A percentile compares a stretch with the other conserved stretches of the same genome.
Conservation (phyloP, 2,797 vertebrate species). For the Caiman crocodilus region DNA sequence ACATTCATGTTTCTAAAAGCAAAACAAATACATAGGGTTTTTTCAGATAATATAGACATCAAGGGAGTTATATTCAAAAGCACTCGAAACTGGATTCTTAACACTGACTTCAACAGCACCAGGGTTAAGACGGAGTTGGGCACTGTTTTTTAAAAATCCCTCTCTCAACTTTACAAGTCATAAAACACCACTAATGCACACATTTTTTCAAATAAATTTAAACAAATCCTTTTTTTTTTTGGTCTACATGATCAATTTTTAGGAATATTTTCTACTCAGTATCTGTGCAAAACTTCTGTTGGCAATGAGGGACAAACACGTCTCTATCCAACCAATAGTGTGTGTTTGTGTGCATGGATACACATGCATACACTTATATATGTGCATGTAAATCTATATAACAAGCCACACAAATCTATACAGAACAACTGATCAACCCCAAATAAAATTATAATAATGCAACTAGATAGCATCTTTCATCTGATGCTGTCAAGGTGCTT, state of each 20-base stretch:
- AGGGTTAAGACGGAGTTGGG: background rate
- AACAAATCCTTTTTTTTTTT: fast-evolving
- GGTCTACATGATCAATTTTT: background rate
- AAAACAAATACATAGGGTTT: conserved; percentile 3
- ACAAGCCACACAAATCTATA: background rate
- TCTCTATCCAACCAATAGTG: no score
- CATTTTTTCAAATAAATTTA: background rate
- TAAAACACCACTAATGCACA: background rate
- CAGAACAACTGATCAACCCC: background rate
- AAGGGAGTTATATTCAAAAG: background rate
- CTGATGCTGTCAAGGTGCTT: background rate
- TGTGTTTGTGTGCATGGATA: no score
- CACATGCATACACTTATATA: background rate
- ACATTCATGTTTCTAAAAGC: conserved; percentile 10
- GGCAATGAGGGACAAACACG: background rate
- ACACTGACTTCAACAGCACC: background rate
- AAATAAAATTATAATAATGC: background rate
- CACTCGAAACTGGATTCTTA: background rate
- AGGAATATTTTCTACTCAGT: background rate
- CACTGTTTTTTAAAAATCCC: background rate
- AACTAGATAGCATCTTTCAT: background rate
- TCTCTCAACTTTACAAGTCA: background rate
- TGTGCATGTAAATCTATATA: background rate
- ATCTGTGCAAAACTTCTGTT: background rate
- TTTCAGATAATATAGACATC: conserved; percentile 33